Conservation (phyloP, 2,888 invertebrate genomes). For the Autographa pulchrina region DNA sequence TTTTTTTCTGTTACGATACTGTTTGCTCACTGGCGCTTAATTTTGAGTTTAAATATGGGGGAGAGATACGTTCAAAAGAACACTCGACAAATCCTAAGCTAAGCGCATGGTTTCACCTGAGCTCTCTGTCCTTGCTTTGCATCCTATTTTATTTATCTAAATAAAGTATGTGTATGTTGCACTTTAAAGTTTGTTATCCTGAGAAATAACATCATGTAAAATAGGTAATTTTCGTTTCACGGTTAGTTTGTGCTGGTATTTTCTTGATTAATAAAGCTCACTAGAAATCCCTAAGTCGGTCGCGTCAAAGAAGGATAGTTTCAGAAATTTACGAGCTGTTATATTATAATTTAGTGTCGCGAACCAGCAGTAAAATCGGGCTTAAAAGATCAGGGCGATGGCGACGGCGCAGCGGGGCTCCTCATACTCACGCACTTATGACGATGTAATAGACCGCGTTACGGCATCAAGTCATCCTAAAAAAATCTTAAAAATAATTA, state of each 20-base stretch:
- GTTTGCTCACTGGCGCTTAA: slow-evolving; percentile 86
- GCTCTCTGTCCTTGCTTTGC: slow-evolving; percentile 34
- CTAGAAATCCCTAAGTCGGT: slow-evolving; percentile 76
- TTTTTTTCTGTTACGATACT: slow-evolving; percentile 84
- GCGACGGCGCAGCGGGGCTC: slow-evolving; percentile 57
- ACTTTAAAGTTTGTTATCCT: not conserved
- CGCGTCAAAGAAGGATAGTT: slow-evolving; percentile 84
- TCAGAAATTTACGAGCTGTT: slow-evolving; percentile 87
- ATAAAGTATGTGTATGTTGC: slow-evolving; percentile 17
- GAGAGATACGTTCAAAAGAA: slow-evolving; percentile 81
- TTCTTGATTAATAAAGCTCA: slow-evolving; percentile 63
- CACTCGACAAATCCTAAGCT: slow-evolving; percentile 79
- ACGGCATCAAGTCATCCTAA: not conserved
- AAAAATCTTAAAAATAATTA: no score
- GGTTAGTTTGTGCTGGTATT: not conserved
- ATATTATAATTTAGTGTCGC: slow-evolving; percentile 88
- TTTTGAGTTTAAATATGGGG: slow-evolving; percentile 87
- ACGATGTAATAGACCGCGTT: not conserved
- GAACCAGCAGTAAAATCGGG: slow-evolving; percentile 83
- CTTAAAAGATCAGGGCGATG: slow-evolving; percentile 85
- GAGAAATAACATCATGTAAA: not conserved
- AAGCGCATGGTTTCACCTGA: slow-evolving; percentile 75
- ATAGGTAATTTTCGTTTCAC: not conserved
- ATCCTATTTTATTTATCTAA: slow-evolving; percentile 11
- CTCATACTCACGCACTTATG: slow-evolving; percentile 49